phyloP scores from a whole-genome alignment of 2,113 vertebrate genomes.

The Burhinus oedicnemus region DNA sequence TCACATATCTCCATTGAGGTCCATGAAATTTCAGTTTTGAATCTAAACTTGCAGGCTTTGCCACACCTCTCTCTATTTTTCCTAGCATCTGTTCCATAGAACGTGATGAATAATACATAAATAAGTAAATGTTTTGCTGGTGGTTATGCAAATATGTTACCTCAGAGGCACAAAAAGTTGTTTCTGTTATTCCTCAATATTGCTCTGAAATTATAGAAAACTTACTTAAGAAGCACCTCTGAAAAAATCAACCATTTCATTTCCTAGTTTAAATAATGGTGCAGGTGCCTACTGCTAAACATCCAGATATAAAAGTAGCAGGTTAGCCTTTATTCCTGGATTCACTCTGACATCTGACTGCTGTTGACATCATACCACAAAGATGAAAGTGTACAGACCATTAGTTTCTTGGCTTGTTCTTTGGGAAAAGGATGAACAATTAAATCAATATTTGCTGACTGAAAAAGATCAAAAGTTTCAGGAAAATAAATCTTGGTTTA shows the following conservation, averaged over 20 bases:
- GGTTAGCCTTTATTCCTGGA: background rate
- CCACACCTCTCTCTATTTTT: background rate
- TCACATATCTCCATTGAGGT: background rate
- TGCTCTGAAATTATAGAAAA: background rate
- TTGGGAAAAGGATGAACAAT: background rate
- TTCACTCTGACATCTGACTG: background rate
- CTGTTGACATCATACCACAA: background rate
- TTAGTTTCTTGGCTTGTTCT: background rate
- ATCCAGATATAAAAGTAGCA: background rate
- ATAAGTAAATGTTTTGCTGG: background rate
- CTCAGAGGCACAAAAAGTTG: background rate
- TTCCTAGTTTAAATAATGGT: background rate
- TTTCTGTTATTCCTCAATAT: background rate
- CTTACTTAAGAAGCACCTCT: background rate
- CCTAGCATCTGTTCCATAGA: background rate
- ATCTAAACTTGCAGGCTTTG: background rate
- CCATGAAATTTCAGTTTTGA: background rate
- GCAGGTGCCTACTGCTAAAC: background rate
- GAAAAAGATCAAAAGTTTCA: background rate
- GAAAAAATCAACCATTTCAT: background rate
- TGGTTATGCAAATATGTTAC: background rate
- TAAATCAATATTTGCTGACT: background rate
- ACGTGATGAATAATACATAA: background rate
- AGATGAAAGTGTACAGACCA: background rate
- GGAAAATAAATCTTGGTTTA: background rate